Base-by-base conservation (phyloP, 2,888 invertebrate genomes). In the Zaprionus lineosus region DNA sequence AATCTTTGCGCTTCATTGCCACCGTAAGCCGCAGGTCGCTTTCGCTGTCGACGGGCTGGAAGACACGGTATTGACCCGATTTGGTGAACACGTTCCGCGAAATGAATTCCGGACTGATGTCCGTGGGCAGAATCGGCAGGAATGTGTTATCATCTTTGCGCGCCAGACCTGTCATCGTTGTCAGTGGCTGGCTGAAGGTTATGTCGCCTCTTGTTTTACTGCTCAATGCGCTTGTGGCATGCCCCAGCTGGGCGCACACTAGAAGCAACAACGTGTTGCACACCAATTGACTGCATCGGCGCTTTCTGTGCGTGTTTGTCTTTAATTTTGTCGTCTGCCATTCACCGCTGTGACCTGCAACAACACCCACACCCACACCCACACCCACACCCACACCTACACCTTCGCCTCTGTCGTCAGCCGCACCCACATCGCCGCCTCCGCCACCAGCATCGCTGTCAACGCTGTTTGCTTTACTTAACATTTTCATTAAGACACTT, bases 31-130 rank as follows among this genome's bases (percentile, higher is more conserved):
- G 73, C 11, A 89, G 68, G 55, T 88, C 88, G 12, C 82, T 82
- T 44, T 82, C 84, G 44, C 83, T 86, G 4, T 88, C 78, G 12
- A 76, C 48, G 0, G 88, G 86, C 62, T 86, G 74, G 50, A 89
- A 89, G 2, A 89, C 84, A 5, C 86, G 86, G 64, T 88, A 89
- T 51, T 89, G 87, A 0, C 89, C 89, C 8, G 83, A 64, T 60
- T 87, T 75, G 2, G 88, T 88, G 50, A 89, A 89, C 2, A 89
- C 76, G 40, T 86, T 87, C 1, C 75, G 78, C 4, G 87, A 81
- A 14, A 88, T 86, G 8, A 78, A 69, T 63, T 88, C 86, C 0
- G 83, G 75, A 51, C 77, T 86, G 18, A 77, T 71, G 37, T 84
- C 77, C 26, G 66, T 75, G 5, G 87, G 82, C 29, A 86, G 68